Conservation (phyloP, 2,797 vertebrate species). For the Heliangelus exortis region DNA sequence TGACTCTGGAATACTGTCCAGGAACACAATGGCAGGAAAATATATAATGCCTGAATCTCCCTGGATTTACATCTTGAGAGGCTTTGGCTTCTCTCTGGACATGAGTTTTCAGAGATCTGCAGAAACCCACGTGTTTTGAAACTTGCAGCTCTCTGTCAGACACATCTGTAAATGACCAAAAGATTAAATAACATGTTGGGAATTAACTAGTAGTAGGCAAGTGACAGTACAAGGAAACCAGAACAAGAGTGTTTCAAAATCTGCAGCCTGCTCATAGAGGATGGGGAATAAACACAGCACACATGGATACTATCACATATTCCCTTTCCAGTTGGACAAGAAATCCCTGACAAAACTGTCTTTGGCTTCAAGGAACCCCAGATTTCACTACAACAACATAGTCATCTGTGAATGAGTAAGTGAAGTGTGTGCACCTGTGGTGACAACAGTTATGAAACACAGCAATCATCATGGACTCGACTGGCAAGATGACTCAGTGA, state of each 20-base stretch:
- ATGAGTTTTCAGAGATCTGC: background rate
- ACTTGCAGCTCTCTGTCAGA: background rate
- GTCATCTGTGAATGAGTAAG: slow-evolving; percentile 14
- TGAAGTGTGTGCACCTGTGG: background rate
- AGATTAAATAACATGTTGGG: background rate
- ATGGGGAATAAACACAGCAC: background rate
- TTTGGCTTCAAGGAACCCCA: background rate
- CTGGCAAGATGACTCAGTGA: background rate
- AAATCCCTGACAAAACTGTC: slow-evolving; percentile 22
- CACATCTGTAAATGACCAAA: background rate
- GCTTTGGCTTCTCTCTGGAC: background rate
- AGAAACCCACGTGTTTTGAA: background rate
- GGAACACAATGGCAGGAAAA: background rate
- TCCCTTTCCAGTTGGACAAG: slow-evolving; percentile 49
- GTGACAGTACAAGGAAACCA: background rate
- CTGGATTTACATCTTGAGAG: background rate
- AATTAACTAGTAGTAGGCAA: background rate
- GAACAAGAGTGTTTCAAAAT: background rate
- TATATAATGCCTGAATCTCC: background rate
- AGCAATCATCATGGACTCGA: background rate
- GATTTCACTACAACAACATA: background rate
- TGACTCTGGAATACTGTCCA: background rate
- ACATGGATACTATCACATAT: background rate
- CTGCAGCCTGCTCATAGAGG: background rate
- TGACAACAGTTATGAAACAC: background rate